Evolutionary conservation across 2,888 invertebrate species (phyloP), one percentile per base, ranked within the genome.

Genomic region (Clostera curtula): DNA sequence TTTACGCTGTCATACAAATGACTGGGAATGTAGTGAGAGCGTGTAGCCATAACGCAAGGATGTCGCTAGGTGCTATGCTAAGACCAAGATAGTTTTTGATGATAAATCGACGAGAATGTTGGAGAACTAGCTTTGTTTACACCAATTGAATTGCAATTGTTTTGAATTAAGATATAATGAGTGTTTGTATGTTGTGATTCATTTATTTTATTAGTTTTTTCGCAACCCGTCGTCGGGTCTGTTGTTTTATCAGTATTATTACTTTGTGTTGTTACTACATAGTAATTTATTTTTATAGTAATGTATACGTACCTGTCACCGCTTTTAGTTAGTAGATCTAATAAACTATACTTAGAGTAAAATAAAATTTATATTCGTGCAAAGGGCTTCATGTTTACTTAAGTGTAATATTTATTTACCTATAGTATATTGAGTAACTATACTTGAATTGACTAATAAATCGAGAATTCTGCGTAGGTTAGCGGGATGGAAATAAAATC

Each of bases 51-150:
- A 26, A 30, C 34, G 38, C 34, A 28, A 22, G 26, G 34, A 41
- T 34, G 50, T 60, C 57, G 63, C 56, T 59, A 61, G 74, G 75
- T 75, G 74, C 74, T 74, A 71, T 56, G 71, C 57, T 65, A 71
- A 67, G 74, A 76, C 72, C 74, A 74, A 74, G 57, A 63, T 66
- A 68, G 56, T 51, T 60, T 49, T 62, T 57, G 43, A 48, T 38
- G 29, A 41, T 34, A 40, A 43, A 29, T 34, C 29, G 25, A n/a
- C n/a, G n/a, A n/a, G n/a, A n/a, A n/a, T 41, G 40, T 40, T 33
- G 43, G 31, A 37, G 31, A 27, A 27, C 27, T 29, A 19, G 24
- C 23, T 43, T 40, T 22, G 14, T 38, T 40, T 26, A 27, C 29
- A 26, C 22, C 25, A 12, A 8, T 28, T 26, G 11, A 24, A 12